Percentiles rank a stretch among this genome's conserved stretches.
Evolutionary conservation across 2,888 invertebrate genomes (phyloP).

Genomic region (Euspilapteryx auroguttella): DNA sequence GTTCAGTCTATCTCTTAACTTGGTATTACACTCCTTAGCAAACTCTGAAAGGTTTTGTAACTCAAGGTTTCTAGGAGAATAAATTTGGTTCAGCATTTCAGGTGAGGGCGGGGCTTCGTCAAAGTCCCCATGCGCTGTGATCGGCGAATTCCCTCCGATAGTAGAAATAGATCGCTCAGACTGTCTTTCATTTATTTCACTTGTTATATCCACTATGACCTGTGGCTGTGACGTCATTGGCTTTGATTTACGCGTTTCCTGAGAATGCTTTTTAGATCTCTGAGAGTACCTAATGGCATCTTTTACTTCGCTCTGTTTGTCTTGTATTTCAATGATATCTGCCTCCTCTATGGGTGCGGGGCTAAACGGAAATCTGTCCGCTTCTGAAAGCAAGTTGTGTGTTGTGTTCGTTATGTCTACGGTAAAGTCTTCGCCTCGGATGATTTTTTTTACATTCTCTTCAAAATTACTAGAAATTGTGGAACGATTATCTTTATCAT

Average conservation of each 20-base stretch:
- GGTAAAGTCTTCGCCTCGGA: constrained; percentile 14
- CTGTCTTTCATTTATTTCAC: constrained; percentile 8
- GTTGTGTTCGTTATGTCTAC: constrained; percentile 14
- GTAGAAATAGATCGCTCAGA: constrained; percentile 24
- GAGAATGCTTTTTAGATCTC: background rate
- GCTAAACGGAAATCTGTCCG: constrained; percentile 13
- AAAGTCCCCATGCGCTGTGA: constrained; percentile 27
- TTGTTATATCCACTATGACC: constrained; percentile 1
- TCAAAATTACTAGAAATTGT: constrained; percentile 12
- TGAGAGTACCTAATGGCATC: background rate
- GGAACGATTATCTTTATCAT: constrained; percentile 14
- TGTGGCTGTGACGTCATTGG: background rate
- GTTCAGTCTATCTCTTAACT: constrained; percentile 17
- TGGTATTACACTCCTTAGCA: constrained; percentile 19
- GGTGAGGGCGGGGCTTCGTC: constrained; percentile 25
- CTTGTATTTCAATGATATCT: constrained; percentile 13
- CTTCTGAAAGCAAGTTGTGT: constrained; percentile 22
- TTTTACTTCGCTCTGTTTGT: constrained; percentile 4
- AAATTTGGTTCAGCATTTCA: constrained; percentile 13
- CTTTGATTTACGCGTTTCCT: background rate
- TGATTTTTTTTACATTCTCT: constrained; percentile 22
- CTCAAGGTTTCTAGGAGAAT: constrained; percentile 21
- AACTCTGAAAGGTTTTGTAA: constrained; percentile 18
- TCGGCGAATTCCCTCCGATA: constrained; percentile 19
- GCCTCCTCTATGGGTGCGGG: constrained; percentile 9